Evolutionary conservation across 2,113 vertebrate species (phyloP).

Genomic region (Misgurnus anguillicaudatus): DNA sequence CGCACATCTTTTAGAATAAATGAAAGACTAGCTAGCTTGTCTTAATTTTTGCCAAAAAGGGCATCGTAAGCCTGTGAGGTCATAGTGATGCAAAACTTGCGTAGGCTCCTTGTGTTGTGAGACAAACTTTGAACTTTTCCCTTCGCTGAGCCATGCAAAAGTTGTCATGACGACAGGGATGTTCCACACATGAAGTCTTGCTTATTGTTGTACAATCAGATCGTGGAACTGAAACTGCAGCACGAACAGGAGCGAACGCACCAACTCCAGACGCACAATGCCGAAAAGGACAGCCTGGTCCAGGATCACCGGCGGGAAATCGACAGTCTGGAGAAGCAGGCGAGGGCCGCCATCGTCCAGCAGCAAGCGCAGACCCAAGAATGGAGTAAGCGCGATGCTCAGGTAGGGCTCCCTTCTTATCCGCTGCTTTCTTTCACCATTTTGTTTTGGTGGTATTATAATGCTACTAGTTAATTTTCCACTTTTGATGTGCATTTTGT

Average conservation of each 20-base stretch:
- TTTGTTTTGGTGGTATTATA: constrained; percentile 61
- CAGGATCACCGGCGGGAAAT: constrained; percentile 91
- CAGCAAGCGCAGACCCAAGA: constrained; percentile 87
- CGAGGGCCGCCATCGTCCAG: constrained; percentile 85
- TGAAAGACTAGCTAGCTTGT: constrained; percentile 72
- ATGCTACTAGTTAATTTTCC: background rate
- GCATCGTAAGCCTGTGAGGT: constrained; percentile 69
- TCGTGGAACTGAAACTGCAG: constrained; percentile 96
- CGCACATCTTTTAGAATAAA: constrained; percentile 68
- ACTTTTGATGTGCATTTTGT: constrained; percentile 44
- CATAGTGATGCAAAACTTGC: constrained; percentile 82
- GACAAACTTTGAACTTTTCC: constrained; percentile 63
- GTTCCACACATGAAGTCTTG: constrained; percentile 89
- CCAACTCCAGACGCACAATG: constrained; percentile 92
- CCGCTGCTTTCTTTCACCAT: constrained; percentile 50
- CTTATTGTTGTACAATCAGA: constrained; percentile 97
- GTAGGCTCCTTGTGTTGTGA: constrained; percentile 46
- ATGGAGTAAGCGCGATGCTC: constrained; percentile 85
- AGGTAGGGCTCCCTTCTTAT: constrained; percentile 84
- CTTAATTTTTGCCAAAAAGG: constrained; percentile 74
- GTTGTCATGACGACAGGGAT: constrained; percentile 81
- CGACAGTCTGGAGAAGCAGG: constrained; percentile 84
- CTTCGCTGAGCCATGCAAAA: constrained; percentile 71
- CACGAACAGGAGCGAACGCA: constrained; percentile 97
- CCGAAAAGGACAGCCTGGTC: constrained; percentile 92